Evolutionary conservation across 2,797 vertebrate species (phyloP).

Genomic region (Spheniscus humboldti): DNA sequence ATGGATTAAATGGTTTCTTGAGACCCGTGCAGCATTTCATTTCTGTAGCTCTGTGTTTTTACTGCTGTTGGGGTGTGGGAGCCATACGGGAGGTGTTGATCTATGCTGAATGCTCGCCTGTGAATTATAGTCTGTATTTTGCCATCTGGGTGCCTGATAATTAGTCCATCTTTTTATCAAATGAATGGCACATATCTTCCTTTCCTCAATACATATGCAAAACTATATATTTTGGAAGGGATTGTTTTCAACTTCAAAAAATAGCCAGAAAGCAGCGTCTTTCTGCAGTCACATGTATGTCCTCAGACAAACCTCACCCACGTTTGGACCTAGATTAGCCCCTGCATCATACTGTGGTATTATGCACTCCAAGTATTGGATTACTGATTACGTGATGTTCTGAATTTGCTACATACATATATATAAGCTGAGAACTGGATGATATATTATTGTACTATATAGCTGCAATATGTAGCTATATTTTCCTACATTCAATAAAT

Average conservation of each 20-base stretch:
- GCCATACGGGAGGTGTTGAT: conserved; percentile 43
- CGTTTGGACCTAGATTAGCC: neutral
- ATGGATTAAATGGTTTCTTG: neutral
- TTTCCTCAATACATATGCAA: neutral
- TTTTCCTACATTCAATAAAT: neutral
- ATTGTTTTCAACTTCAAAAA: neutral
- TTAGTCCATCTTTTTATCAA: conserved; percentile 38
- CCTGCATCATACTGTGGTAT: neutral
- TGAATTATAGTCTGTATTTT: conserved; percentile 49
- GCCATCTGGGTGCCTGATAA: conserved; percentile 56
- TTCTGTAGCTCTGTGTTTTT: conserved; percentile 3
- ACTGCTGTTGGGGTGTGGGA: conserved; percentile 16
- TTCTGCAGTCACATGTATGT: neutral
- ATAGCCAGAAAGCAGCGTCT: neutral
- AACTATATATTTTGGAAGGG: neutral
- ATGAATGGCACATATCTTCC: conserved; percentile 16
- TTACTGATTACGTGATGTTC: neutral
- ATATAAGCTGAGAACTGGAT: neutral
- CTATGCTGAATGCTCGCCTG: conserved; percentile 38
- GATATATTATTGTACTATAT: neutral
- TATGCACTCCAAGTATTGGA: neutral
- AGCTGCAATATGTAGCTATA: neutral
- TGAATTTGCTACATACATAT: neutral
- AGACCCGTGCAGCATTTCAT: neutral
- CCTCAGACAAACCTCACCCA: conserved; percentile 31